A percentile compares a stretch with the other conserved stretches of the same genome.
These are phyloP conservation scores for Chiridota heheva DNA, from an alignment of 35 echinoderm and acorn worm genomes.

Conservation along the genomic window DNA sequence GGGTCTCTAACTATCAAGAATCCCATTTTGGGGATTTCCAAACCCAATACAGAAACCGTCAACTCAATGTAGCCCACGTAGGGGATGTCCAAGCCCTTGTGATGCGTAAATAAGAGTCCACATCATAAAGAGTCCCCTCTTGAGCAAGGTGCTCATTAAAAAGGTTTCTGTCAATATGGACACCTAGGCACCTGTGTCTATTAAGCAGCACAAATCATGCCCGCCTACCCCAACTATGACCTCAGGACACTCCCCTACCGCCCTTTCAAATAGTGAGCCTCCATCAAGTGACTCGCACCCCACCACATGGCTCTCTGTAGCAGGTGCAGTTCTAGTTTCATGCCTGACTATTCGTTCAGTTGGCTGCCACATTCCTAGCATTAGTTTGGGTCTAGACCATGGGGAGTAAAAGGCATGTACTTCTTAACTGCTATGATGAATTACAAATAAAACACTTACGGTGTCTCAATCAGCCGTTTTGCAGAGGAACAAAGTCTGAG, in stretches of 20 bases:
- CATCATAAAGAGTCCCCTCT: no score
- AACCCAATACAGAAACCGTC: background rate
- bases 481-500: no score
- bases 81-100: constrained; percentile 3
- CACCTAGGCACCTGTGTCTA: constrained; percentile 68
- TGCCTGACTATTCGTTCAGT: no score
- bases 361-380: no score
- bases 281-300: background rate
- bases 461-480: no score
- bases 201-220: constrained; percentile 44
- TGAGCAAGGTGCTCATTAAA: constrained; percentile 60
- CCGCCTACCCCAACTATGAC: constrained; percentile 12
- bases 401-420: no score
- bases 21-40: background rate
- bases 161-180: constrained; percentile 73
- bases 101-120: no score
- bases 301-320: constrained; percentile 29
- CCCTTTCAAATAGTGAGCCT: constrained; percentile 32
- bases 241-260: constrained; percentile 64
- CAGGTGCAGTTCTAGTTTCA: constrained; percentile 4
- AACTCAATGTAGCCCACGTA: constrained; percentile 18
- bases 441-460: no score
- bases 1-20: constrained; percentile 24
- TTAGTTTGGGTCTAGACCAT: no score
- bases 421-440: no score